Percentiles rank a stretch among this genome's conserved stretches.
These are phyloP conservation scores for Prenolepis imparis DNA, from an alignment of 2,888 invertebrate species.

Conservation along the genomic window DNA sequence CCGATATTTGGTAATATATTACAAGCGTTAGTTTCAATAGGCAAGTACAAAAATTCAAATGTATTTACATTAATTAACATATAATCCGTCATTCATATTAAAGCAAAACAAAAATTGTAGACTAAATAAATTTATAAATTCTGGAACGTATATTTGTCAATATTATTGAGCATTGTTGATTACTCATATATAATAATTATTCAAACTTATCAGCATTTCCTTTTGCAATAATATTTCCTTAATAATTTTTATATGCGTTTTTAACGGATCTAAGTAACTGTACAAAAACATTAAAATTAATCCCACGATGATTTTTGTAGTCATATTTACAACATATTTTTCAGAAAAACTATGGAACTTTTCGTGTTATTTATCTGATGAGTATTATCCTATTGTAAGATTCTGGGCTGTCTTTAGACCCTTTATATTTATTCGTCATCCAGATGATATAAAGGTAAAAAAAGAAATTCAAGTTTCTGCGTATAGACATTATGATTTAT, in stretches of 20 bases:
- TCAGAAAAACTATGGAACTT: neutral
- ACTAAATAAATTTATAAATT: no score
- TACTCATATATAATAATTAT: no score
- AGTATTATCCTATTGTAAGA: neutral
- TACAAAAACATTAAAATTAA: neutral
- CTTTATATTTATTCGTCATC: neutral
- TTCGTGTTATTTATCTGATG: slow-evolving; percentile 2
- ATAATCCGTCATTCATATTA: neutral
- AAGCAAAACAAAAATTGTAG: neutral
- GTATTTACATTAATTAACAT: no score
- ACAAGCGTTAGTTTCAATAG: no score
- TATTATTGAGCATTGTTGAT: no score
- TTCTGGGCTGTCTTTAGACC: rapidly evolving
- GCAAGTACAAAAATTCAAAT: no score
- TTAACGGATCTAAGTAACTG: neutral
- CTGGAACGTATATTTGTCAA: slow-evolving; percentile 9
- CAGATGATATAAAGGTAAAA: slow-evolving; percentile 19
- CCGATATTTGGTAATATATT: no score
- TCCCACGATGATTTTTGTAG: neutral
- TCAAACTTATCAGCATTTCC: neutral
- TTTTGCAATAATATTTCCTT: neutral
- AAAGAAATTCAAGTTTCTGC: neutral
- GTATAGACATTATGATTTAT: neutral
- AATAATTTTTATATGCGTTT: neutral
- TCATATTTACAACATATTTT: neutral